phyloP scores from a whole-genome alignment of 2,797 vertebrate species.

The Hydrocynus forskahlii region DNA sequence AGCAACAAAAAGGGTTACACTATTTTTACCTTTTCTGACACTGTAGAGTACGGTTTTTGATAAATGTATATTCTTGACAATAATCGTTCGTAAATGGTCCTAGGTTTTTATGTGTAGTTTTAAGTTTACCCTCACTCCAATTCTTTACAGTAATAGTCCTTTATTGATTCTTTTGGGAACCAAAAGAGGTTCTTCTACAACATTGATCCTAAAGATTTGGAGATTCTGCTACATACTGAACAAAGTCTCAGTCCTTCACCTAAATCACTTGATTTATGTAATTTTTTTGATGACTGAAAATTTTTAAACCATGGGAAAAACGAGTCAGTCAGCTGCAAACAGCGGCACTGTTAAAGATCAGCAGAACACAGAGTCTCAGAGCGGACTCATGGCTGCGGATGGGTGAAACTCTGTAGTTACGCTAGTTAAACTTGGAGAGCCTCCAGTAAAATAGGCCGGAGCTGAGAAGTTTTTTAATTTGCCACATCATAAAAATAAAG shows the following conservation, averaged over 20 bases:
- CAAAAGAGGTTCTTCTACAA: neutral
- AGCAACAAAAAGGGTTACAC: no score
- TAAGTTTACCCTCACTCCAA: no score
- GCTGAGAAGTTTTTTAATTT: conserved; percentile 71
- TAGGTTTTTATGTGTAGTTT: no score
- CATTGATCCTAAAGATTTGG: no score
- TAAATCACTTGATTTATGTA: neutral
- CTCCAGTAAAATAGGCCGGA: conserved; percentile 67
- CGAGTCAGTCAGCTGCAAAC: neutral
- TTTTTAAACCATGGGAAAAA: neutral
- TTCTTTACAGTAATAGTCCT: no score
- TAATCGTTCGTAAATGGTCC: no score
- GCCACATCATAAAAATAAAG: conserved; percentile 74
- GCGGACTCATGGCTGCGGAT: conserved; percentile 2
- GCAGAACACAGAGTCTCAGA: conserved; percentile 1
- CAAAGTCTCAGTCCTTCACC: neutral
- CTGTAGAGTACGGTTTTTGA: no score
- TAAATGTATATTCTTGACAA: no score
- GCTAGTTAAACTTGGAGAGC: conserved; percentile 58
- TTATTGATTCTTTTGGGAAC: neutral
- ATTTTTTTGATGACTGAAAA: neutral
- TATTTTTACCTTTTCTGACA: no score
- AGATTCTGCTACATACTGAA: no score
- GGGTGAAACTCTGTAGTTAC: conserved; percentile 39
- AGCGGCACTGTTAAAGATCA: neutral